Evolutionary conservation across 2,888 invertebrate species (phyloP), one percentile per base, ranked within the genome.

Genomic region (Malthinus flaveolus): DNA sequence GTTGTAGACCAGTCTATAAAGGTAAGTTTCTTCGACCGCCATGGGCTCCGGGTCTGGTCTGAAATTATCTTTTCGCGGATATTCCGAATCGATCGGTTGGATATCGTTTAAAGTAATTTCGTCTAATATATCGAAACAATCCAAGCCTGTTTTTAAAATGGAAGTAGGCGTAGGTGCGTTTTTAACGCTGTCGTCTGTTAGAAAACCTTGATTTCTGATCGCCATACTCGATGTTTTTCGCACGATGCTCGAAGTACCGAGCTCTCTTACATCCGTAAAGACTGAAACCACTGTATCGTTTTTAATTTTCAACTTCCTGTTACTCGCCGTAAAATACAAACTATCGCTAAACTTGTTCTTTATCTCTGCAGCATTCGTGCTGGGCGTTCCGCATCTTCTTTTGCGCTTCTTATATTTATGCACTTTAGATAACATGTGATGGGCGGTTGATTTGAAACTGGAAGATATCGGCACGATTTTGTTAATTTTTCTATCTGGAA

Each of bases 41-140:
- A 5, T 13, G 9, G 33, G n/a, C 7, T 8, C 11, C 23, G 12
- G 47, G 7, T 34, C 32, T 3, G 44, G n/a, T 4, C 37, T 36
- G 2, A 55, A 45, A n/a, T 49, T 12, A 37, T 62, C 62, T 42
- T 49, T 51, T 7, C 71, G 53, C 7, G 71, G 71, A 53, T 71
- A 71, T 45, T 71, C 71, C 1, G 70, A 64, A 39, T 64, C 64
- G 1, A 71, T 45, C 1, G 71, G 71, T 49, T 67, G 54, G 6
- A 67, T 9, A 39, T 66, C 66, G 31, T 51, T 63, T 8, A 60
- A 36, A 5, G 61, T 59, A 9, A 68, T 66, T 44, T 65, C 65
- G 47, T 67, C 64, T 34, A 68, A 36, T 15, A 67, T 65, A 35
- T 67, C 67, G 46, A 60, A 64, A 32, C 63, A 64, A 46, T 65